phyloP scores from a whole-genome alignment of 2,113 vertebrate genomes.

The Rhinolophus sinicus region DNA sequence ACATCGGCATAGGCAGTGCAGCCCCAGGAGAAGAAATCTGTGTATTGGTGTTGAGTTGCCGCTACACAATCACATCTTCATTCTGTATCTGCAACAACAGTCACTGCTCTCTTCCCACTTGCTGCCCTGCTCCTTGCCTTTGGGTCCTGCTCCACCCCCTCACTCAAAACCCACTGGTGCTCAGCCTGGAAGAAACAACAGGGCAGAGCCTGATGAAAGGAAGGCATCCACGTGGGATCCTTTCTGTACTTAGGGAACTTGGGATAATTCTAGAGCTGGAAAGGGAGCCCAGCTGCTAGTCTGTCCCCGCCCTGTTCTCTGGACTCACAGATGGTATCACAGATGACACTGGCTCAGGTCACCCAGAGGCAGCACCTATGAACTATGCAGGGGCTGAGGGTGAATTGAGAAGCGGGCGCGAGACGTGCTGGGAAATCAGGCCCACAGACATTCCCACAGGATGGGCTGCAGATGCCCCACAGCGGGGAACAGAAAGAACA shows the following conservation, averaged over 20 bases:
- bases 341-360: background rate
- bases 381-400: background rate
- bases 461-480: background rate
- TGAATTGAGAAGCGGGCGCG: background rate
- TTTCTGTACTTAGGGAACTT: background rate
- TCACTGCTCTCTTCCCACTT: background rate
- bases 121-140: background rate
- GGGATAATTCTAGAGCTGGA: background rate
- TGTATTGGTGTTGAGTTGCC: background rate
- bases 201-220: background rate
- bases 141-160: background rate
- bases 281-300: background rate
- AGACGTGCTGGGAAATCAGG: background rate
- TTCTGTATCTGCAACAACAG: background rate
- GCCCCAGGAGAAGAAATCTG: rapidly evolving
- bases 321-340: background rate
- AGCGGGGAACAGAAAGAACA: rapidly evolving
- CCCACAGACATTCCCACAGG: background rate
- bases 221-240: background rate
- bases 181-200: background rate
- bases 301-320: background rate
- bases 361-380: background rate
- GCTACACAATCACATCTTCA: rapidly evolving
- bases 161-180: background rate
- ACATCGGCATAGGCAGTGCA: background rate